A percentile compares a stretch with the other conserved stretches of the same genome.
phyloP scores from a whole-genome alignment of 2,113 vertebrate species.

The Podiceps cristatus region DNA sequence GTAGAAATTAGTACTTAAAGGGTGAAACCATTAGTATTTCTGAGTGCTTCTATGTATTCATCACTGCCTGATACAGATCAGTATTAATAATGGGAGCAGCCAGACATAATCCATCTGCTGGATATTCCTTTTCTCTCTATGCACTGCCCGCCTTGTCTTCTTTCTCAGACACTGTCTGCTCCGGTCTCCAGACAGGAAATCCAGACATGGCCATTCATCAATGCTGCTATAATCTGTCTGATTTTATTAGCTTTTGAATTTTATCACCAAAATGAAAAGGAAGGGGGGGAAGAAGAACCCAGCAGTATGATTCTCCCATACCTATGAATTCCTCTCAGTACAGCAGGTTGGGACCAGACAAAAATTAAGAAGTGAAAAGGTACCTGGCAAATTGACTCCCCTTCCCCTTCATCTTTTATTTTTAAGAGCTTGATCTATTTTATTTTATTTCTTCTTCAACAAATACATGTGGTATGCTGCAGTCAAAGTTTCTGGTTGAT shows the following conservation, averaged over 20 bases:
- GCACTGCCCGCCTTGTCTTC: conserved; percentile 61
- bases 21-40: conserved; percentile 74
- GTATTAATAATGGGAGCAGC: conserved; percentile 75
- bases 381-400: neutral
- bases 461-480: neutral
- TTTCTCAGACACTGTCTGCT: conserved; percentile 70
- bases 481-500: neutral
- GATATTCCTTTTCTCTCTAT: conserved; percentile 64
- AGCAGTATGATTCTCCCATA: neutral
- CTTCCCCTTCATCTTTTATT: neutral
- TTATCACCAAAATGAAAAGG: conserved; percentile 71
- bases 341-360: neutral
- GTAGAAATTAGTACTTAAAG: conserved; percentile 73
- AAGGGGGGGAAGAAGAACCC: neutral
- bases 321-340: conserved; percentile 1
- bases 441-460: neutral
- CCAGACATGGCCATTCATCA: conserved; percentile 81
- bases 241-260: conserved; percentile 81
- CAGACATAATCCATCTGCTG: conserved; percentile 78
- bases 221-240: conserved; percentile 77
- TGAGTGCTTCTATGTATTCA: conserved; percentile 70
- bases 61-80: conserved; percentile 75
- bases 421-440: neutral
- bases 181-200: conserved; percentile 77
- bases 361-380: conserved; percentile 26